A percentile compares a stretch with the other conserved stretches of the same genome.
Conservation (phyloP, 1,140 invertebrate species). For the Philotrypesis tridentata region DNA sequence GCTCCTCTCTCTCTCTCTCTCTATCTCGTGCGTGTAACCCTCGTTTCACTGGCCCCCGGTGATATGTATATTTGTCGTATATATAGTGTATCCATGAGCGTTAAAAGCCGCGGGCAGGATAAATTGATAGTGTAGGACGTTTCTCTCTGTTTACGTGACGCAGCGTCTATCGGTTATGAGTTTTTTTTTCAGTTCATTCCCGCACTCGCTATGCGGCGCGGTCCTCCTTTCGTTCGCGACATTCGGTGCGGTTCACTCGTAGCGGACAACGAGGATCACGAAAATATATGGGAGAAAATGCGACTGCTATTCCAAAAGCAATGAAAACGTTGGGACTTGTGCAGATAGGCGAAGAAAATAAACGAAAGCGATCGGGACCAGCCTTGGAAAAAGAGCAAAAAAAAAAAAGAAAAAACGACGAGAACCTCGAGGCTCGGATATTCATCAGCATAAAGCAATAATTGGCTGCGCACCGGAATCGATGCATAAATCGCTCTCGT, state of each 20-base stretch:
- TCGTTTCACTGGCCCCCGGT: neutral
- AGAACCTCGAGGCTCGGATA: neutral
- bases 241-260: too few species aligned
- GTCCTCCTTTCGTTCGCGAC: neutral
- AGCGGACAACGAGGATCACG: too few species aligned
- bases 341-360: neutral
- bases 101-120: neutral
- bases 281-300: too few species aligned
- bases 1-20: neutral
- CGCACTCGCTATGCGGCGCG: neutral
- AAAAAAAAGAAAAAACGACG: neutral
- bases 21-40: neutral
- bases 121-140: conserved; percentile 56
- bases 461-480: neutral
- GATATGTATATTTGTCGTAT: neutral
- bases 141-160: conserved; percentile 51
- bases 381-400: neutral
- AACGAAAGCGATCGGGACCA: neutral
- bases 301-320: neutral
- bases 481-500: conserved; percentile 13
- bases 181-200: neutral
- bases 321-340: neutral
- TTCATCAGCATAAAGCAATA: conserved; percentile 9
- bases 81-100: too few species aligned
- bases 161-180: neutral